phyloP scores from a whole-genome alignment of 2,797 vertebrate genomes.

The Parotocinclus haroldoi region DNA sequence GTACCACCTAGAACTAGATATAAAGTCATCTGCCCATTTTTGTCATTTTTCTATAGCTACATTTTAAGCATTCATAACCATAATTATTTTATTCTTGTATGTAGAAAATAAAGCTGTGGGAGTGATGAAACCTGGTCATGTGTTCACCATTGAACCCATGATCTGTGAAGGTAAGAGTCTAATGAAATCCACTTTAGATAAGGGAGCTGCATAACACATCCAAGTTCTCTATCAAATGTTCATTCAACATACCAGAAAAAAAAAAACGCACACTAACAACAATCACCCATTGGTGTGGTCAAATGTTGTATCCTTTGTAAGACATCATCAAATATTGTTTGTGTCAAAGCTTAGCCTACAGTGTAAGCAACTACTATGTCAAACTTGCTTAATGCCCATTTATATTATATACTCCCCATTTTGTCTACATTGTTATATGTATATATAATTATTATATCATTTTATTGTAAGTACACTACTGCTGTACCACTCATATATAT shows the following conservation, averaged over 20 bases:
- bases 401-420: too few species aligned
- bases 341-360: too few species aligned
- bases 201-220: neutral
- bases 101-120: slow-evolving; percentile 98
- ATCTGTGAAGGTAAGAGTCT: slow-evolving; percentile 92
- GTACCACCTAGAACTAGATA: neutral
- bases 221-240: neutral
- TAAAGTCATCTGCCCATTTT: neutral
- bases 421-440: too few species aligned
- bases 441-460: too few species aligned
- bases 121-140: slow-evolving; percentile 97
- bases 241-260: too few species aligned
- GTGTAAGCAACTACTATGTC: too few species aligned
- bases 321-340: neutral
- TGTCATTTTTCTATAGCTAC: too few species aligned
- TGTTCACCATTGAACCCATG: slow-evolving; percentile 99
- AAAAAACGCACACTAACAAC: neutral
- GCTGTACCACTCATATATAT: too few species aligned
- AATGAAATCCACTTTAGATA: too few species aligned
- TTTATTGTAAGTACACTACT: too few species aligned
- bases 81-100: neutral
- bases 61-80: neutral
- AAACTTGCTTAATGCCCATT: too few species aligned
- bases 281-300: neutral
- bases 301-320: neutral